Conservation (phyloP, 2,797 vertebrate genomes). For the Pseudochirops cupreus region DNA sequence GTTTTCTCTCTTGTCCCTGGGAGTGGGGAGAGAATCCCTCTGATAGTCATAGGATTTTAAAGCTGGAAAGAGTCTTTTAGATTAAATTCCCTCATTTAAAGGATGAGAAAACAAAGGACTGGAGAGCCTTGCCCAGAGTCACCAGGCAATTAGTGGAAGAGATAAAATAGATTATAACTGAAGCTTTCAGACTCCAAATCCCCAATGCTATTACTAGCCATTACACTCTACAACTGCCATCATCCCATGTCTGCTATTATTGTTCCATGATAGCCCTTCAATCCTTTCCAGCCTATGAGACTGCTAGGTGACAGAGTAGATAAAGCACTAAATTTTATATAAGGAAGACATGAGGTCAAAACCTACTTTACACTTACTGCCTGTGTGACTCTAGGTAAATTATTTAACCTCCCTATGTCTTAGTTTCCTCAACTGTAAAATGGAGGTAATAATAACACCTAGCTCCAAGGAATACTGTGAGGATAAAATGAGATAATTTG, state of each 20-base stretch:
- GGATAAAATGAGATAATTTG: neutral
- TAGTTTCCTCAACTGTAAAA: neutral
- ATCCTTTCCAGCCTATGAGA: neutral
- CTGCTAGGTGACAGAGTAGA: neutral
- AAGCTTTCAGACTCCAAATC: neutral
- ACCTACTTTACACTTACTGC: neutral
- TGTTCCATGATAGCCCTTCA: too few relatives aligned
- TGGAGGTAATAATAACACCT: neutral
- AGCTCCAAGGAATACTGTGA: neutral
- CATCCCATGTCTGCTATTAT: neutral
- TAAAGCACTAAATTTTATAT: neutral
- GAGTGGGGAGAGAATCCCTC: neutral
- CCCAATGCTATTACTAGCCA: neutral
- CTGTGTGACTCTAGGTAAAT: neutral
- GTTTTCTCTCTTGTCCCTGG: neutral
- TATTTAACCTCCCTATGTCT: neutral
- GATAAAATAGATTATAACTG: neutral
- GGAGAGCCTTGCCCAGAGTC: neutral
- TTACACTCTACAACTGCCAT: neutral
- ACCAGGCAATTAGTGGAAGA: neutral
- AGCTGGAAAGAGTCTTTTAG: neutral
- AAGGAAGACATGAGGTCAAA: neutral
- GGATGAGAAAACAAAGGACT: neutral
- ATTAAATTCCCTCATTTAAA: neutral
- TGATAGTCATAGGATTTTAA: neutral